Evolutionary conservation across 1,140 invertebrate genomes (phyloP), one percentile per base, ranked within the genome.

Genomic region (Pachyrhynchus sulphureomaculatus): DNA sequence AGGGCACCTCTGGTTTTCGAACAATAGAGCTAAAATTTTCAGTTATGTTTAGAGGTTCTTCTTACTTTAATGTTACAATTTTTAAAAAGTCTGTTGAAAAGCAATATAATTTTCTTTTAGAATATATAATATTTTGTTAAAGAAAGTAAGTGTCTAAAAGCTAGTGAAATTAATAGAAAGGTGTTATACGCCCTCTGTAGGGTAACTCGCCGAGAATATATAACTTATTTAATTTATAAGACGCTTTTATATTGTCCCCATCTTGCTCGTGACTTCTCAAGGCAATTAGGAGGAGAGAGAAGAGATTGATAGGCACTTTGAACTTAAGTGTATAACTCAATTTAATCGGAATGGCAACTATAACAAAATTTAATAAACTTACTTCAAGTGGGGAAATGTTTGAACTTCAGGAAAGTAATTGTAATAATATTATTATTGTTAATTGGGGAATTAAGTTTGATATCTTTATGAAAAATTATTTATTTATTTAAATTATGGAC

Each of bases 291-390:
- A 21, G 36, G 21, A 56, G 37, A 29, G 36, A 26, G 52, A 33
- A 58, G 55, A 58, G 55, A 58, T 58, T 58, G 55, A 58, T 58
- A 58, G 55, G 55, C 55, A 58, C 55, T 58, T 58, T 58, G 42
- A 37, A 48, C 47, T 33, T 58, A 58, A 58, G 55, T 58, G 55
- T 48, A 48, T 58, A 58, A 58, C 34, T 58, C 55, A 37, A 58
- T 58, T 58, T 58, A 33, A 58, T 58, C 32, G 55, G 21, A 56
- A 34, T 48, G 52, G 52, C 55, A 48, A 58, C 55, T 58, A 58
- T 47, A 48, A 58, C 55, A 23, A 48, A 58, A 58, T 58, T 58
- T 58, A 39, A 48, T 58, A 58, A 58, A 58, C 52, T 55, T 39
- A n/a, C 6, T 15, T 13, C 13, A 8, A 49, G 15, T 29, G n/a